Evolutionary conservation across 2,797 vertebrate species (phyloP), one percentile per base, ranked within the genome.

Genomic region (Hyperoplus immaculatus): DNA sequence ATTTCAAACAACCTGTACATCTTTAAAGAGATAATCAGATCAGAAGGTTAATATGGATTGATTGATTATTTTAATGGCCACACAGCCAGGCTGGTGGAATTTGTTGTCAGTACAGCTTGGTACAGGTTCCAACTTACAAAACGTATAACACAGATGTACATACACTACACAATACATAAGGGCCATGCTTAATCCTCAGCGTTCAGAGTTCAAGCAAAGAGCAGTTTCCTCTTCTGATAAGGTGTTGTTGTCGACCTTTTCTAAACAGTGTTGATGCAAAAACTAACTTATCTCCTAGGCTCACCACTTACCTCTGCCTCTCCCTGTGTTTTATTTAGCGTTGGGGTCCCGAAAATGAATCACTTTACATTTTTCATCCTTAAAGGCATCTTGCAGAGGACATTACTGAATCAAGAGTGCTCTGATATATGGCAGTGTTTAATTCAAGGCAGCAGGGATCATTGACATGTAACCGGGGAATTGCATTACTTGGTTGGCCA

Each of bases 371-470:
- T 69, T 75, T 67, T 85, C 55, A 60, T 60, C 76, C 69, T 83
- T 67, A 78, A 72, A 78, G 50, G 46, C 72, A 61, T 71, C 82
- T 63, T 18, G 39, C 29, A 7, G 59, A 69, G 68, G 68, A 68
- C 75, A 38, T 75, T 57, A 77, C 49, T 14, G 68, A 82, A 83
- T 68, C 67, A 51, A 36, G 62, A 77, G 76, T 0, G 2, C 58
- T 67, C 75, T 84, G 88, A 90, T 87, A 88, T 74, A 91, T 77
- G 62, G 67, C 1, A 0, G 65, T 11, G 3, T 83, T 89, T 87
- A 72, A 86, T 69, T 85, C 70, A 72, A 83, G 75, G 83, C 86
- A 64, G 78, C 14, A 9, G 9, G 66, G 68, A 75, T 85, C 78
- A 39, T 41, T 84, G 83, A 87, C 71, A 83, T 72, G 73, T 83